These are phyloP conservation scores for Scatophagus argus DNA, from an alignment of 2,113 vertebrate genomes.

Conservation along the genomic window DNA sequence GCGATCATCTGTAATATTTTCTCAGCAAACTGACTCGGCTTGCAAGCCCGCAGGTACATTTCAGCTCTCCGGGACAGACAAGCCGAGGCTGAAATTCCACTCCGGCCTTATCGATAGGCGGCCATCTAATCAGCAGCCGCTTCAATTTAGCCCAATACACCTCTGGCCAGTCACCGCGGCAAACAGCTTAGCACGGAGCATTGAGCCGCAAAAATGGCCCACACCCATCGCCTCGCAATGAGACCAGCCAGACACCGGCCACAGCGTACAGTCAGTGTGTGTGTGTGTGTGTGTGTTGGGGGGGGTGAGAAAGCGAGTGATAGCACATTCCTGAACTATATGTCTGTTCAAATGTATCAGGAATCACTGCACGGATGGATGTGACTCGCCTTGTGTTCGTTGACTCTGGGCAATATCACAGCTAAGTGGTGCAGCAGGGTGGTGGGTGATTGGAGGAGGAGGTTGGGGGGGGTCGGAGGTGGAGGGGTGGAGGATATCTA, in stretches of 20 bases:
- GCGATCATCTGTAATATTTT: slow-evolving; percentile 23
- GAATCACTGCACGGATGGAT: slow-evolving; percentile 54
- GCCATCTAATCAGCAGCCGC: slow-evolving; percentile 73
- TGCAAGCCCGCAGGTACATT: slow-evolving; percentile 20
- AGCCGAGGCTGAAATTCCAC: slow-evolving; percentile 53
- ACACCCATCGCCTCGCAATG: slow-evolving; percentile 50
- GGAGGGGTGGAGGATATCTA: slow-evolving; percentile 67
- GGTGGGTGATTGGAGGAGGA: slow-evolving; percentile 41
- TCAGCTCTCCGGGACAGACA: slow-evolving; percentile 28
- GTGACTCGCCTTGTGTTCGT: slow-evolving; percentile 57
- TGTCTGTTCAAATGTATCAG: slow-evolving; percentile 55
- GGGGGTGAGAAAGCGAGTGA: slow-evolving; percentile 25
- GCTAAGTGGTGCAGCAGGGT: slow-evolving; percentile 60
- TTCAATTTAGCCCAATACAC: slow-evolving; percentile 76
- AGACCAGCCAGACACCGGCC: slow-evolving; percentile 41
- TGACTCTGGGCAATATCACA: slow-evolving; percentile 65
- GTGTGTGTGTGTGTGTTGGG: slow-evolving; percentile 21
- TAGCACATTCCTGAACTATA: slow-evolving; percentile 58
- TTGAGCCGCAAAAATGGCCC: slow-evolving; percentile 70
- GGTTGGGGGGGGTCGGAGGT: neutral
- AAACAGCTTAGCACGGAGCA: slow-evolving; percentile 72
- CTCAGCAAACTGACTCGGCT: slow-evolving; percentile 14
- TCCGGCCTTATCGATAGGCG: slow-evolving; percentile 67
- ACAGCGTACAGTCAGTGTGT: neutral
- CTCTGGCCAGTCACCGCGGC: slow-evolving; percentile 72